These are phyloP conservation scores for Drosophila ustulata DNA, from an alignment of 2,888 invertebrate species.

Conservation along the genomic window DNA sequence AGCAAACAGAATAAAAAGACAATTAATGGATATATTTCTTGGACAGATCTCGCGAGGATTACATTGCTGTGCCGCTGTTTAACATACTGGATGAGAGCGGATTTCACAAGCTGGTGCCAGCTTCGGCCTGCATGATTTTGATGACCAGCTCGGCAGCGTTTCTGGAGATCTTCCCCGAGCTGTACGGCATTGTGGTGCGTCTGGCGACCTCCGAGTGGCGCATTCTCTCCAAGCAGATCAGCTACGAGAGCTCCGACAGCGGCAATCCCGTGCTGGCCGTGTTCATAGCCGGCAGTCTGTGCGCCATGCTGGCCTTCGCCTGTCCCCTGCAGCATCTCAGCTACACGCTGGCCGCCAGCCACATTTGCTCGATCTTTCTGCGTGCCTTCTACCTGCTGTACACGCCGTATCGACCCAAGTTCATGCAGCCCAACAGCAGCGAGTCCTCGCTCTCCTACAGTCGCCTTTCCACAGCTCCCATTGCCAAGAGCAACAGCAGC, in stretches of 20 bases:
- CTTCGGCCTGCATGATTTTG: conserved; percentile 86
- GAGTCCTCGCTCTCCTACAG: conserved; percentile 84
- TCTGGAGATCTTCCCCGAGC: conserved; percentile 86
- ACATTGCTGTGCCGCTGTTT: conserved; percentile 85
- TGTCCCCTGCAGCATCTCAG: conserved; percentile 86
- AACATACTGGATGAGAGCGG: conserved; percentile 86
- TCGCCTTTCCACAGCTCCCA: conserved; percentile 83
- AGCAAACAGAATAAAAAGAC: background rate
- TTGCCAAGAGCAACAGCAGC: conserved; percentile 73
- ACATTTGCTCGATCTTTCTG: conserved; percentile 81
- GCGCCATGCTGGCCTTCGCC: conserved; percentile 87
- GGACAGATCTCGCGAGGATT: conserved; percentile 79
- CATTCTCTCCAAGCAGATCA: conserved; percentile 86
- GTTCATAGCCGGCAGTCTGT: conserved; percentile 86
- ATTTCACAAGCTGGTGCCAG: conserved; percentile 86
- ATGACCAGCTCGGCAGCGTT: conserved; percentile 86
- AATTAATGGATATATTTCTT: background rate
- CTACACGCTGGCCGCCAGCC: conserved; percentile 84
- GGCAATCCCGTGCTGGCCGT: conserved; percentile 87
- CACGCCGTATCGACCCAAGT: conserved; percentile 84
- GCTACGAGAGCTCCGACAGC: conserved; percentile 86
- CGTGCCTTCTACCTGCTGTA: conserved; percentile 84
- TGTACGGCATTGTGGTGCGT: conserved; percentile 86
- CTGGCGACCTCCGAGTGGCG: conserved; percentile 87
- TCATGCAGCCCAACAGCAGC: conserved; percentile 82